phyloP scores from a whole-genome alignment of 2,113 vertebrate genomes.

The Caracal caracal region DNA sequence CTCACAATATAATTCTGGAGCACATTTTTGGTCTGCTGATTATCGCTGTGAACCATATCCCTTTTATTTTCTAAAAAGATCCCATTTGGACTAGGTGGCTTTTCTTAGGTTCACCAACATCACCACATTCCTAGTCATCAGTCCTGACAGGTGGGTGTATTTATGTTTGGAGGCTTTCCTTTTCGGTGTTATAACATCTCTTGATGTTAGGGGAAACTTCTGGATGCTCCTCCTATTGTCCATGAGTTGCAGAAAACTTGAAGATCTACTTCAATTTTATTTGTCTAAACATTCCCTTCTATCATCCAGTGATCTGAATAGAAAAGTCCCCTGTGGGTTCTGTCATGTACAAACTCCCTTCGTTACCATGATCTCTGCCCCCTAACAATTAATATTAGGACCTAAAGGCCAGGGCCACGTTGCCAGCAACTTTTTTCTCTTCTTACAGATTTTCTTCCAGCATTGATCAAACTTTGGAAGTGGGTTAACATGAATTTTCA shows the following conservation, averaged over 20 bases:
- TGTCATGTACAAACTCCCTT: background rate
- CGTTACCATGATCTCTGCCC: fast-evolving
- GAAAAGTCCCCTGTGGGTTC: background rate
- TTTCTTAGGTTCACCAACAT: background rate
- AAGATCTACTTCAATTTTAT: background rate
- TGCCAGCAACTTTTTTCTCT: background rate
- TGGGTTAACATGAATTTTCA: background rate
- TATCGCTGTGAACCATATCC: background rate
- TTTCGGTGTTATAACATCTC: background rate
- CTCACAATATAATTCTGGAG: background rate
- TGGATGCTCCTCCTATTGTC: background rate
- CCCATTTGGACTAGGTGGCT: background rate
- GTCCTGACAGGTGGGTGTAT: background rate
- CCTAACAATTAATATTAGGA: background rate
- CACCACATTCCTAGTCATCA: background rate
- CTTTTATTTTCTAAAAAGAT: constrained; percentile 5
- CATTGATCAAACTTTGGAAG: background rate
- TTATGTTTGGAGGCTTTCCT: background rate
- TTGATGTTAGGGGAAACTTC: background rate
- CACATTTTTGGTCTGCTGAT: background rate
- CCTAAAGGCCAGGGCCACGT: background rate
- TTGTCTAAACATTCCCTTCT: background rate
- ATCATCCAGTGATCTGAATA: background rate
- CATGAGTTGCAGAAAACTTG: background rate
- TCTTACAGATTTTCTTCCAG: background rate